Base-by-base conservation (phyloP, 2,797 vertebrate species). In the Balearica regulorum region DNA sequence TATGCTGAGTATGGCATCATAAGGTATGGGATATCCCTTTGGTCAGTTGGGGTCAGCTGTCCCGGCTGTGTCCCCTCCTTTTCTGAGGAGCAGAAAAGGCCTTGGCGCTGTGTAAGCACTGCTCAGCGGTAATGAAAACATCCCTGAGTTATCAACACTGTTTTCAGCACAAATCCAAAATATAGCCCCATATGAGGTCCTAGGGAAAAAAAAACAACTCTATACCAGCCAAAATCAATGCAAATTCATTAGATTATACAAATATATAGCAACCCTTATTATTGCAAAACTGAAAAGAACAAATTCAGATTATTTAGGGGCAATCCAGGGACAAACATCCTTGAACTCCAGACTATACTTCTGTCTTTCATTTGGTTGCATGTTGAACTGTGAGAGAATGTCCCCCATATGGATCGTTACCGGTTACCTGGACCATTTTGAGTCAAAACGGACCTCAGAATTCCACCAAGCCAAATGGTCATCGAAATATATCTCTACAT, bases 1-100 rank as follows among this genome's bases (percentile, higher is more conserved):
- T 24, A 16, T 41, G 1, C 13, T 51, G 35, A 65, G 3, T 0
- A 1, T 6, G 10, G 41, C 1, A 1, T 13, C 13, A 3, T 19
- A 16, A 1, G 0, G 3, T 19, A 21, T 9, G 11, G 12, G 2
- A 48, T 33, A 60, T 7, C 39, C 13, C 8, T 62, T 48, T 66
- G 31, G 22, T 55, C 44, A 10, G 25, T 18, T 51, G 33, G 6
- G 0, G 0, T 44, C 41, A 24, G 31, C 20, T 88, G 18, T 76
- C 9, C 13, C 4, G 4, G 9, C 35, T 75, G 22, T 51, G 65
- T 1, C 9, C 12, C 13, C 16, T n/a, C 65, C 31, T n/a, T n/a
- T n/a, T n/a, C n/a, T 12, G 44, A 73, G 28, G 37, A 35, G 33
- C 19, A 87, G 58, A 46, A 92, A 76, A 82, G 10, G 4, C 18